These are phyloP conservation scores for Lymantria monacha DNA, from an alignment of 2,888 invertebrate genomes.

Conservation along the genomic window DNA sequence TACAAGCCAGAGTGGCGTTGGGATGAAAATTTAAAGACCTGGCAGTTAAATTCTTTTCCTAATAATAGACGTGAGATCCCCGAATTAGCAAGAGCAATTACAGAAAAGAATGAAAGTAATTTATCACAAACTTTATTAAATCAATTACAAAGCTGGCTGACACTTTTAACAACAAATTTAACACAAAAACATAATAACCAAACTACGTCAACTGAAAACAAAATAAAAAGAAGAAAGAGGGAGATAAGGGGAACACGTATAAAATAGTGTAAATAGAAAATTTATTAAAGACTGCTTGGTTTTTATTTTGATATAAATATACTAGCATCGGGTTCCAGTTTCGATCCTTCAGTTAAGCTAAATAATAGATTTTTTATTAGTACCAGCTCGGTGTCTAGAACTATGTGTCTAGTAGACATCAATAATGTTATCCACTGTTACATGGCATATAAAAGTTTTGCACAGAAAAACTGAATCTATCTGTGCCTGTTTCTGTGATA, in stretches of 20 bases:
- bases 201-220: slow-evolving; percentile 33
- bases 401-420: too few species aligned
- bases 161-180: slow-evolving; percentile 39
- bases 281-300: too few species aligned
- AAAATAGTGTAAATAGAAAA: slow-evolving; percentile 19
- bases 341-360: too few species aligned
- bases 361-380: too few species aligned
- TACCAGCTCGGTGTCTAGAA: too few species aligned
- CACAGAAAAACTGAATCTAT: too few species aligned
- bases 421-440: too few species aligned
- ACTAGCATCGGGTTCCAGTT: too few species aligned
- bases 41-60: slow-evolving; percentile 67
- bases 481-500: too few species aligned
- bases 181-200: slow-evolving; percentile 25
- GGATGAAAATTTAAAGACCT: slow-evolving; percentile 80
- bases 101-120: slow-evolving; percentile 27
- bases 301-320: too few species aligned
- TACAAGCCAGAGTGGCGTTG: slow-evolving; percentile 81
- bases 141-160: slow-evolving; percentile 55
- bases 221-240: slow-evolving; percentile 59
- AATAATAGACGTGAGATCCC: slow-evolving; percentile 50
- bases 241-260: slow-evolving; percentile 53
- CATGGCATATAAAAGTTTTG: too few species aligned
- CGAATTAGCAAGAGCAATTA: slow-evolving; percentile 26
- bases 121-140: slow-evolving; percentile 43